Conservation (phyloP, 2,888 invertebrate species). For the Rutpela maculata region DNA sequence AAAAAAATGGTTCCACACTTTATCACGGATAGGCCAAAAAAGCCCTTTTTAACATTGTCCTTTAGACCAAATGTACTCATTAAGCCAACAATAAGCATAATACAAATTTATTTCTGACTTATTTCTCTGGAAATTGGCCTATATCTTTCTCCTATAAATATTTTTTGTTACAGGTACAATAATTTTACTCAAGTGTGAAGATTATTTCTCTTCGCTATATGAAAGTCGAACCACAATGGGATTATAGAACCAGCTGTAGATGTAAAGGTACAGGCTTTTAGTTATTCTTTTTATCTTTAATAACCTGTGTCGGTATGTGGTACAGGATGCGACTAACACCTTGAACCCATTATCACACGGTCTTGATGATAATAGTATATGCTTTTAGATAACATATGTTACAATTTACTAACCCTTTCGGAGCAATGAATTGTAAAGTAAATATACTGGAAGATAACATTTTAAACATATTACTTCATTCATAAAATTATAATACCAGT, state of each 20-base stretch:
- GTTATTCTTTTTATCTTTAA: neutral
- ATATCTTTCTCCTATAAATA: too few species aligned
- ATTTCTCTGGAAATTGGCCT: too few species aligned
- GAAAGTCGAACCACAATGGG: neutral
- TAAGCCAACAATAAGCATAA: too few species aligned
- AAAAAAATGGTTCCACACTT: too few species aligned
- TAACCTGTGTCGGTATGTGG: slow-evolving; percentile 7
- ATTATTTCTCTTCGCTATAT: neutral
- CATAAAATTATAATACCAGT: neutral
- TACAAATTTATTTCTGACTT: too few species aligned
- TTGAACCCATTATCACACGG: neutral
- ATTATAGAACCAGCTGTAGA: neutral
- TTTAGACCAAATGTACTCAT: too few species aligned
- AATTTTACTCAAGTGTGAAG: neutral
- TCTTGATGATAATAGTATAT: neutral
- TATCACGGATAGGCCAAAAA: too few species aligned
- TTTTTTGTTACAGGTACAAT: neutral
- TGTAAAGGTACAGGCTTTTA: neutral
- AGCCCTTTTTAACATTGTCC: too few species aligned
- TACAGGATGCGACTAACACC: neutral
- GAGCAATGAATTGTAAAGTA: neutral
- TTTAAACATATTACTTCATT: neutral
- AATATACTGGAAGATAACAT: neutral
- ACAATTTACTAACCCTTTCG: slow-evolving; percentile 6
- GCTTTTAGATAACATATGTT: slow-evolving; percentile 1